These are phyloP conservation scores for Rosalia funebris DNA, from an alignment of 2,888 invertebrate species.

Conservation along the genomic window DNA sequence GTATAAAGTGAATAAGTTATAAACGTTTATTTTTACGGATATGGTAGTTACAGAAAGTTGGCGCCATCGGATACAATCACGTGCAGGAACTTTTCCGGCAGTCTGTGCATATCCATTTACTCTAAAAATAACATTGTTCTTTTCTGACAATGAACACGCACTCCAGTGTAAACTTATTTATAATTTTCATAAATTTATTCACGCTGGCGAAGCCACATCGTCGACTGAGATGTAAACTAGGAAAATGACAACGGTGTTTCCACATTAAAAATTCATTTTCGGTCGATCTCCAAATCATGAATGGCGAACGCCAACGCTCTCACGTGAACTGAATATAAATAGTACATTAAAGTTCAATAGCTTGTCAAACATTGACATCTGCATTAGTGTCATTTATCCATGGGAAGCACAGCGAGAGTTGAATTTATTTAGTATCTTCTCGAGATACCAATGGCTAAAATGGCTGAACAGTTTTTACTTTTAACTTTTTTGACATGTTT, in stretches of 20 bases:
- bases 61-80: too few species aligned
- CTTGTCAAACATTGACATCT: slow-evolving; percentile 10
- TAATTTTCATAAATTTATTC: too few species aligned
- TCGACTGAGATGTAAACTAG: not conserved
- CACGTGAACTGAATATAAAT: slow-evolving; percentile 14
- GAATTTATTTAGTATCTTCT: not conserved
- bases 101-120: not conserved
- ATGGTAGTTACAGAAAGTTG: too few species aligned
- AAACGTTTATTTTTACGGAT: too few species aligned
- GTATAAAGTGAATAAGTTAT: too few species aligned
- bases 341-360: slow-evolving; percentile 3
- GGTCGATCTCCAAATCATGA: too few species aligned
- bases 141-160: too few species aligned
- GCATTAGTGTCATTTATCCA: slow-evolving; percentile 5
- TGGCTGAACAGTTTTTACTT: too few species aligned
- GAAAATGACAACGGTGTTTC: not conserved
- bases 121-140: too few species aligned
- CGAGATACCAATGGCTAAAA: too few species aligned
- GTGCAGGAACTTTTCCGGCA: not conserved
- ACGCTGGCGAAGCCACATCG: not conserved
- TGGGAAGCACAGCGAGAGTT: not conserved
- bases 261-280: not conserved
- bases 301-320: not conserved
- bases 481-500: too few species aligned
- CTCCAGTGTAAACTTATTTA: too few species aligned